A percentile compares a stretch with the other conserved stretches of the same genome.
phyloP scores from a whole-genome alignment of 2,797 vertebrate species.

The Lagorchestes hirsutus region DNA sequence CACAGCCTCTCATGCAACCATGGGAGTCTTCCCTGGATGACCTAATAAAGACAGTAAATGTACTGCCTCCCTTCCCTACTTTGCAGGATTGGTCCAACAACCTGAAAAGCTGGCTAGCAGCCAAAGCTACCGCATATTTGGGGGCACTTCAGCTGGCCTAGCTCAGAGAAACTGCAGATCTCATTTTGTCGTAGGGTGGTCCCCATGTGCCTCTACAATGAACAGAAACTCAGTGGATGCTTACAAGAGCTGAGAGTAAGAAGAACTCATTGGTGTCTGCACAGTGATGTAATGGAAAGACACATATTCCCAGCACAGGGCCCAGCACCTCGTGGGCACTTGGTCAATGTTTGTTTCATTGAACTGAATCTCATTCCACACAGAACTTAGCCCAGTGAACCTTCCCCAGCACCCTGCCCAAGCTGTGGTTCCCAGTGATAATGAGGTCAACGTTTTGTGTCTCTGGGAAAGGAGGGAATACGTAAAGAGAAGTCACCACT shows the following conservation, averaged over 20 bases:
- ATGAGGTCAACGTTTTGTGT: neutral
- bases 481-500: neutral
- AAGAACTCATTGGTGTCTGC: neutral
- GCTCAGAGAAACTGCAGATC: neutral
- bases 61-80: neutral
- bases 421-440: neutral
- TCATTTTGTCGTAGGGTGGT: neutral
- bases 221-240: neutral
- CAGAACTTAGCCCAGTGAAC: neutral
- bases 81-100: neutral
- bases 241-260: neutral
- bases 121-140: neutral
- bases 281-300: neutral
- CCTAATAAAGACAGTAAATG: neutral
- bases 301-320: neutral
- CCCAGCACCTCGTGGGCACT: too few relatives aligned
- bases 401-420: neutral
- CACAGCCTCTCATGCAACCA: neutral
- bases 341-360: neutral
- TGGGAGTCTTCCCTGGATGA: neutral
- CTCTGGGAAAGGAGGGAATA: neutral
- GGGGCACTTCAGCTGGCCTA: neutral
- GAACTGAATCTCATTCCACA: neutral
- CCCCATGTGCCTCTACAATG: neutral
- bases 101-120: neutral